Percentiles rank a stretch among this genome's conserved stretches.
phyloP scores from a whole-genome alignment of 1,140 invertebrate genomes.

The Lordiphosa mommai region DNA sequence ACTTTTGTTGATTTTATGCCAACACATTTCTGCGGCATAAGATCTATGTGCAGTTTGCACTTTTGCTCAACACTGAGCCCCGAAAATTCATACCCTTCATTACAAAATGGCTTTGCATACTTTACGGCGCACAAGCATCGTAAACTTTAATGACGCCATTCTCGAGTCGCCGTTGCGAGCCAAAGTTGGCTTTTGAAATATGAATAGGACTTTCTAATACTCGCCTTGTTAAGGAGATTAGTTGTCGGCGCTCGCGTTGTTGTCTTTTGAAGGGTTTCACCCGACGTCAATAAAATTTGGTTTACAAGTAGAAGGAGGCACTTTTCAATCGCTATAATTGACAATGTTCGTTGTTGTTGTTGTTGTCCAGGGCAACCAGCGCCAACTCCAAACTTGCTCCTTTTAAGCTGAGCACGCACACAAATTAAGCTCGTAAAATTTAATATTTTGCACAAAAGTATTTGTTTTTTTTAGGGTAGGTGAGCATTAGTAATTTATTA shows the following conservation, averaged over 20 bases:
- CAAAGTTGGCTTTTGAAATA: constrained; percentile 65
- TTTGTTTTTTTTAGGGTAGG: neutral
- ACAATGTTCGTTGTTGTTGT: constrained; percentile 48
- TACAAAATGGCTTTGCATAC: constrained; percentile 68
- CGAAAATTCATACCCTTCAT: constrained; percentile 64
- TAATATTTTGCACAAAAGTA: constrained; percentile 66
- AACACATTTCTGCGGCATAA: constrained; percentile 34
- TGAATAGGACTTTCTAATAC: constrained; percentile 66
- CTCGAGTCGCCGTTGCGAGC: constrained; percentile 46
- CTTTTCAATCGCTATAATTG: constrained; percentile 74
- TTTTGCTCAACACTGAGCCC: constrained; percentile 9
- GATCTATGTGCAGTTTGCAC: constrained; percentile 51
- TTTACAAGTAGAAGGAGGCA: constrained; percentile 52
- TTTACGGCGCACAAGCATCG: constrained; percentile 64
- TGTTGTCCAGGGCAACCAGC: constrained; percentile 36
- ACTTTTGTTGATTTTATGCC: constrained; percentile 74
- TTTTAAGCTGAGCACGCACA: constrained; percentile 53
- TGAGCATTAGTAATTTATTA: constrained; percentile 62
- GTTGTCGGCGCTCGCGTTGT: constrained; percentile 16
- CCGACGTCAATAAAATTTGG: constrained; percentile 65
- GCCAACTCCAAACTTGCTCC: neutral
- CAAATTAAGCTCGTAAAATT: constrained; percentile 77
- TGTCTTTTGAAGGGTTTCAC: neutral
- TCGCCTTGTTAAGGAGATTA: constrained; percentile 71
- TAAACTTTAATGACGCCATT: constrained; percentile 75